Conservation (phyloP, 2,113 vertebrate genomes). For the Thymallus thymallus region DNA sequence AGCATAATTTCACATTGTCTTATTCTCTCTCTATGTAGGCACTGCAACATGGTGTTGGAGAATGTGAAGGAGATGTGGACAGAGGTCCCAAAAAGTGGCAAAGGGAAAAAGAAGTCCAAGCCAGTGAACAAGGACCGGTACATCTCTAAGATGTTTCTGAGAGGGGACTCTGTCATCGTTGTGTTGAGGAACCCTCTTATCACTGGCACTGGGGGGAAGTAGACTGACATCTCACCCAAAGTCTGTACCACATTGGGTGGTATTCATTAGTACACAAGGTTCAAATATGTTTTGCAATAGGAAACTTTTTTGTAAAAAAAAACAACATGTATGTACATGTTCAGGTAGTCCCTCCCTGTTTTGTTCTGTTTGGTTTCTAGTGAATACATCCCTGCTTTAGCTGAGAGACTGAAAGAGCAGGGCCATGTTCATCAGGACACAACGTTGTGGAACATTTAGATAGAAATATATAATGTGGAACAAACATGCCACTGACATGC, state of each 20-base stretch:
- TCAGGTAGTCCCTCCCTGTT: too few species aligned
- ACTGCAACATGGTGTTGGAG: slow-evolving; percentile 95
- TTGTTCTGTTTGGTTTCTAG: too few species aligned
- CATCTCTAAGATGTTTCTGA: slow-evolving; percentile 95
- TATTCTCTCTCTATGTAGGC: slow-evolving; percentile 62
- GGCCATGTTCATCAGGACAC: not conserved
- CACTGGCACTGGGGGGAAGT: slow-evolving; percentile 84
- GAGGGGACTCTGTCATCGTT: slow-evolving; percentile 89
- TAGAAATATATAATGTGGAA: not conserved
- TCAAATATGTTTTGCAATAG: too few species aligned
- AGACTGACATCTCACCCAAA: slow-evolving; percentile 44
- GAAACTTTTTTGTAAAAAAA: too few species aligned
- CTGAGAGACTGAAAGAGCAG: not conserved
- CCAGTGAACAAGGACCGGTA: slow-evolving; percentile 93
- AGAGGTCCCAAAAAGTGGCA: slow-evolving; percentile 91
- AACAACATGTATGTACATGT: too few species aligned
- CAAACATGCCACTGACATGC: not conserved
- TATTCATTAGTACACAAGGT: too few species aligned
- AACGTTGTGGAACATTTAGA: too few species aligned
- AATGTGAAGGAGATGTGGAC: slow-evolving; percentile 98
- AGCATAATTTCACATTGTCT: not conserved
- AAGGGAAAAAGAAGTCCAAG: slow-evolving; percentile 94
- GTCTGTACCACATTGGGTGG: not conserved
- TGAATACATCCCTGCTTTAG: not conserved
- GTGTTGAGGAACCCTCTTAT: slow-evolving; percentile 91